Base-by-base conservation (phyloP, 1,140 invertebrate genomes). In the Paralvinella palmiformis region DNA sequence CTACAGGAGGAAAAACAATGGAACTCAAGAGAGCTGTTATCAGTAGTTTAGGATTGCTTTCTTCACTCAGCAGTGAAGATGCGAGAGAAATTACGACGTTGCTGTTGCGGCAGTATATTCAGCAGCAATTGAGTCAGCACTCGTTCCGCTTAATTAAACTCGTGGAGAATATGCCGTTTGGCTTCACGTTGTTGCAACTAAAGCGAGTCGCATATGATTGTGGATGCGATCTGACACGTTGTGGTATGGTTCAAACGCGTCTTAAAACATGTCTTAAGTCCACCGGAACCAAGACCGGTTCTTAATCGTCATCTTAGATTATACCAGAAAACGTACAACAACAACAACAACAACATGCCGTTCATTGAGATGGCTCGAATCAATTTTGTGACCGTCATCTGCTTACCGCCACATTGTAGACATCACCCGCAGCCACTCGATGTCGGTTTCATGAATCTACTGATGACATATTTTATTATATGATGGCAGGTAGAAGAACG, bases 221-320 rank as follows among this genome's bases (percentile, higher is more conserved):
- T 62, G 60, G 60, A 70, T 63, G 27, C 50, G 20, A 63, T 36
- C 48, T 1, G 62, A 68, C n/a, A 36, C 6, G 70, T 72, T 60
- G 15, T 65, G 13, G 29, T 33, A 27, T 71, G 65, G 62, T 61
- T 69, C 29, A 33, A 61, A 29, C 69, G 69, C 61, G 69, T 71
- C 44, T 17, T 53, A 20, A 33, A 45, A 10, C 35, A 68, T 36
- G 31, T n/a, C n/a, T n/a, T 55, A 58, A 62, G 44, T 15, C 35
- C 50, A 27, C 58, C 53, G 2, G 55, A 65, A 36, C 59, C 50
- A 52, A 36, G 35, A 15, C 56, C 48, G 15, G 27, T 62, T 35
- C 32, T 70, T 24, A 41, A n/a, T n/a, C n/a, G n/a, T 70, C 3
- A 59, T 70, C 15, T 50, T 64, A 6, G 69, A 70, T 62, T 59